Base-by-base conservation (phyloP, 1,140 invertebrate genomes). In the Mactra quadrangularis region DNA sequence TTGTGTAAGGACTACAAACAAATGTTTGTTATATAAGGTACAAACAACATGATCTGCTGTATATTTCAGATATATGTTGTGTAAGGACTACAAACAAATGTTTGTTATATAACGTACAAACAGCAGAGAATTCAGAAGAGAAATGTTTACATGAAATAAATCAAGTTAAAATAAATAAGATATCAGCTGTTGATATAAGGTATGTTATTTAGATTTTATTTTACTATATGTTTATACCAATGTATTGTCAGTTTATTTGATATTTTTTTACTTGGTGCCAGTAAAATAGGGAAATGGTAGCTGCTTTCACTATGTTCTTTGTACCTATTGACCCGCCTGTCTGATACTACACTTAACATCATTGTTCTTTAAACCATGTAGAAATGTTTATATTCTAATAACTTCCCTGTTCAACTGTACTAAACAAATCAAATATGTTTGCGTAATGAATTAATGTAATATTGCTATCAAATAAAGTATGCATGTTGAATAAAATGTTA, bases 41-140 rank as follows among this genome's bases (percentile, higher is more conserved):
- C n/a, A n/a, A n/a, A n/a, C n/a, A n/a, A 22, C n/a, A n/a, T n/a
- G n/a, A n/a, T n/a, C n/a, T n/a, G n/a, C n/a, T n/a, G n/a, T n/a
- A n/a, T 31, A 1, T 68, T 68, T 13, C 45, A 68, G 64, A 68
- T 31, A 31, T 68, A 31, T 31, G 41, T 22, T n/a, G 41, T 29
- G 45, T 41, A 19, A 1, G 41, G 45, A 68, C 64, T 1, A 15
- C 31, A 11, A 22, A 50, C 4, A 3, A 68, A 17, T 68, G 25
- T 68, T 68, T 19, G 22, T 31, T 68, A 41, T 68, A 68, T 50
- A 31, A 68, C 19, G n/a, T 68, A 3, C 27, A 38, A 29, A 29
- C 22, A 0, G 41, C n/a, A n/a, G n/a, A n/a, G n/a, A n/a, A 52
- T 1, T 50, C 64, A 13, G 4, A 31, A 1, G 41, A 31, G 0